Percentiles rank a stretch among this genome's conserved stretches.
phyloP scores from a whole-genome alignment of 2,888 invertebrate species.

The Tholera decimalis region DNA sequence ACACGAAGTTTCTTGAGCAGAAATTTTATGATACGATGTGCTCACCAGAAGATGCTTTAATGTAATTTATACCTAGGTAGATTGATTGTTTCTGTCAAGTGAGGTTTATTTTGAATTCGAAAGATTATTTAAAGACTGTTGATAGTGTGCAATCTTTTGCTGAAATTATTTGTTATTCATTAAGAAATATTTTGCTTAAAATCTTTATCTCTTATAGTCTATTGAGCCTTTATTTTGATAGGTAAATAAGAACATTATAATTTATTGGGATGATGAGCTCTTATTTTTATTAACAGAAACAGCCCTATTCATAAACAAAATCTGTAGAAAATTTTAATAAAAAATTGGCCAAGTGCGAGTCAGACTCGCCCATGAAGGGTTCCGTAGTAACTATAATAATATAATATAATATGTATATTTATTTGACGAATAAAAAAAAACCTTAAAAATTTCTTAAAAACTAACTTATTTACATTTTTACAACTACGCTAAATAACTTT shows the following conservation, averaged over 20 bases:
- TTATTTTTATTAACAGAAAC: too few relatives aligned
- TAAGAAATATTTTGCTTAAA: background rate
- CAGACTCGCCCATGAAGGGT: too few relatives aligned
- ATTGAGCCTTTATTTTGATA: background rate
- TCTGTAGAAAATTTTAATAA: too few relatives aligned
- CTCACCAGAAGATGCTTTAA: background rate
- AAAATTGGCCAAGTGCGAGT: too few relatives aligned
- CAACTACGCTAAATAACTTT: too few relatives aligned
- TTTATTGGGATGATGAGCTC: conserved; percentile 26
- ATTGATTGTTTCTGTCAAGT: background rate
- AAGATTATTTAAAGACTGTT: background rate
- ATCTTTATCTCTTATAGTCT: conserved; percentile 1
- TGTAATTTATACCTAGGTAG: background rate
- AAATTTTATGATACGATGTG: conserved; percentile 42
- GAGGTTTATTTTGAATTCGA: background rate
- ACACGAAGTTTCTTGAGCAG: conserved; percentile 50
- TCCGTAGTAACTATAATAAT: too few relatives aligned
- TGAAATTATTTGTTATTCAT: conserved; percentile 1
- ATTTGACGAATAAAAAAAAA: too few relatives aligned
- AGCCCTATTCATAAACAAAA: too few relatives aligned
- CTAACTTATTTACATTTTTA: too few relatives aligned
- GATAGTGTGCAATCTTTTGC: background rate
- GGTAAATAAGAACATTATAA: conserved; percentile 1
- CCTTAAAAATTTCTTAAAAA: too few relatives aligned
- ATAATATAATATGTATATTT: too few relatives aligned